A percentile compares a stretch with the other conserved stretches of the same genome.
Conservation (phyloP, 2,888 invertebrate genomes). For the Cantharis nigra region DNA sequence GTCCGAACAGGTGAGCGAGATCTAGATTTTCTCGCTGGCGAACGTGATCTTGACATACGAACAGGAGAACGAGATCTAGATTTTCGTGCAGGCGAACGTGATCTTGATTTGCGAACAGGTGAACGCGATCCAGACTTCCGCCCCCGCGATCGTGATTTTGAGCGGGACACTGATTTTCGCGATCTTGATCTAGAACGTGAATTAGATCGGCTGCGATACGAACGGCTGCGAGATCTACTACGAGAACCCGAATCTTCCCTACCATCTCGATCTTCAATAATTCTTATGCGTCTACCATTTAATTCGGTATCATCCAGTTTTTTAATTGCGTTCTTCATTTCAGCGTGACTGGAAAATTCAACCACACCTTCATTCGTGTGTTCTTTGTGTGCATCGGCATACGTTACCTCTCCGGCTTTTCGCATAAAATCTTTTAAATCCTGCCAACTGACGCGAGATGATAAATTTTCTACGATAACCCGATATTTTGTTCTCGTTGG, state of each 20-base stretch:
- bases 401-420: constrained; percentile 97
- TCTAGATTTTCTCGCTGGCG: constrained; percentile 63
- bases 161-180: constrained; percentile 60
- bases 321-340: constrained; percentile 94
- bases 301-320: constrained; percentile 94
- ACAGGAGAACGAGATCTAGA: constrained; percentile 57
- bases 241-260: constrained; percentile 60
- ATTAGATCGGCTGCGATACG: constrained; percentile 73
- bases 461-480: constrained; percentile 95
- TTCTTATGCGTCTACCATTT: constrained; percentile 88
- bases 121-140: constrained; percentile 70
- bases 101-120: constrained; percentile 64
- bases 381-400: constrained; percentile 96
- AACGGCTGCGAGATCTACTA: constrained; percentile 55
- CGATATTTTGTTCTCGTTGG: constrained; percentile 97
- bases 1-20: constrained; percentile 65
- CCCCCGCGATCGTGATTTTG: constrained; percentile 61
- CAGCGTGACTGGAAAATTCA: constrained; percentile 91
- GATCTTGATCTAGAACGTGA: constrained; percentile 62
- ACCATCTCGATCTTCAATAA: constrained; percentile 84
- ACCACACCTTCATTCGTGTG: constrained; percentile 94
- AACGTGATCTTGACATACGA: constrained; percentile 68
- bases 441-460: constrained; percentile 99
- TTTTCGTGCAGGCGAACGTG: constrained; percentile 63
- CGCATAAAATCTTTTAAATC: constrained; percentile 99